Percentiles rank a stretch among this genome's conserved stretches.
phyloP scores from a whole-genome alignment of 1,140 invertebrate species.

The Delia radicum region DNA sequence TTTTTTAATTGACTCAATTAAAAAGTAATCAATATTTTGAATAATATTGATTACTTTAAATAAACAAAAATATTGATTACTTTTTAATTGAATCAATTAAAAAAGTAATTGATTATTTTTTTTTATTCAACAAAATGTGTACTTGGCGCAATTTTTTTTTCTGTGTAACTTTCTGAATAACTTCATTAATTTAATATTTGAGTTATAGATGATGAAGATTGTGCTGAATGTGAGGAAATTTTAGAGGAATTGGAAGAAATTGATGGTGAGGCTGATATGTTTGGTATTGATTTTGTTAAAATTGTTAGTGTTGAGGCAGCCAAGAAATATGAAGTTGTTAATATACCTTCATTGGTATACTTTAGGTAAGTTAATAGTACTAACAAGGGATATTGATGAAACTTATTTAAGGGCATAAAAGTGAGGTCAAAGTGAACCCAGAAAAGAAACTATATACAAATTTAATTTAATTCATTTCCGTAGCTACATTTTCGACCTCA shows the following conservation, averaged over 20 bases:
- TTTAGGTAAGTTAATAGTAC: conserved; percentile 63
- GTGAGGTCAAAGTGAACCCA: too few species aligned
- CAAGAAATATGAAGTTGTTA: conserved; percentile 77
- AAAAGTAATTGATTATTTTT: too few species aligned
- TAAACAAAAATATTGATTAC: too few species aligned
- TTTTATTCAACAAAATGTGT: background rate
- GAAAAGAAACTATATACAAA: too few species aligned
- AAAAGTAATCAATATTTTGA: too few species aligned
- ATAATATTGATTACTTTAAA: too few species aligned
- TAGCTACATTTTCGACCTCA: too few species aligned
- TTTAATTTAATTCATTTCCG: too few species aligned
- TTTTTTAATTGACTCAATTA: too few species aligned
- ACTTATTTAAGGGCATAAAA: too few species aligned
- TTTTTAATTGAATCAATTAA: too few species aligned
- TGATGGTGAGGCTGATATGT: conserved; percentile 89
- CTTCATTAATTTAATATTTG: background rate
- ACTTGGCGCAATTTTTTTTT: background rate
- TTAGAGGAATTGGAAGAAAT: conserved; percentile 88
- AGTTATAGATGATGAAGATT: conserved; percentile 81
- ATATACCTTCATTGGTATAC: conserved; percentile 84
- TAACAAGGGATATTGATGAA: too few species aligned
- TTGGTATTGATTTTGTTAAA: conserved; percentile 93
- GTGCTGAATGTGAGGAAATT: conserved; percentile 85
- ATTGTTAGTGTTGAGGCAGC: conserved; percentile 83
- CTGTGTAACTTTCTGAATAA: background rate